Conservation (phyloP, 2,888 invertebrate species). For the Petrolisthes manimaculis region DNA sequence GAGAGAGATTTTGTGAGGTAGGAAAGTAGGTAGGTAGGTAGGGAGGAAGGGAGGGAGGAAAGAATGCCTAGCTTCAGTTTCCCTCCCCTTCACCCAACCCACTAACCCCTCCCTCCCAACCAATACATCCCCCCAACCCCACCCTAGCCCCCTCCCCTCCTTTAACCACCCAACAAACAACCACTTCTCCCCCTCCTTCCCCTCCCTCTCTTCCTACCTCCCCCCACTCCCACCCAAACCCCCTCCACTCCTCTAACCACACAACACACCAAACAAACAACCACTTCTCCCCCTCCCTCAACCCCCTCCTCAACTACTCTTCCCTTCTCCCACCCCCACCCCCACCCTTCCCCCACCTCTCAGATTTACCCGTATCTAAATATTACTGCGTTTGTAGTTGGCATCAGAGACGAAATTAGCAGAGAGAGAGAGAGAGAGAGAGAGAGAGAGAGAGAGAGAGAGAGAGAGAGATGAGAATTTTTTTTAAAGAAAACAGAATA, state of each 20-base stretch:
- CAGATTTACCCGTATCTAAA: background rate
- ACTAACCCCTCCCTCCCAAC: background rate
- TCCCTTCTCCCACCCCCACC: background rate
- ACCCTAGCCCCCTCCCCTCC: background rate
- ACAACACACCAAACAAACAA: background rate
- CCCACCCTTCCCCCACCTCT: background rate
- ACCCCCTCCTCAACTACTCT: background rate
- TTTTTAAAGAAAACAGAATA: no score
- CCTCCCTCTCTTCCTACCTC: background rate
- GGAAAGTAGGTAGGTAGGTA: background rate
- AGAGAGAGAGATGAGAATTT: background rate
- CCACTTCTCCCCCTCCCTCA: constrained; percentile 1
- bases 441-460: constrained; percentile 20
- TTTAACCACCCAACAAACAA: background rate
- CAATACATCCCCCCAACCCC: no score
- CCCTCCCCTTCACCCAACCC: background rate
- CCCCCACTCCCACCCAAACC: background rate
- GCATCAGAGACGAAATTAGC: background rate
- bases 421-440: constrained; percentile 21
- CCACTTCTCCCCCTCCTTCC: background rate
- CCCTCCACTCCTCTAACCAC: background rate
- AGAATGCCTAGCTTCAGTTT: background rate
- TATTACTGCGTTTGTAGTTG: background rate
- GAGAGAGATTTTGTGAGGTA: background rate
- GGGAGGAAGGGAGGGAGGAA: constrained; percentile 4